These are phyloP conservation scores for Ranitomeya imitator DNA, from an alignment of 2,113 vertebrate species.

Conservation along the genomic window DNA sequence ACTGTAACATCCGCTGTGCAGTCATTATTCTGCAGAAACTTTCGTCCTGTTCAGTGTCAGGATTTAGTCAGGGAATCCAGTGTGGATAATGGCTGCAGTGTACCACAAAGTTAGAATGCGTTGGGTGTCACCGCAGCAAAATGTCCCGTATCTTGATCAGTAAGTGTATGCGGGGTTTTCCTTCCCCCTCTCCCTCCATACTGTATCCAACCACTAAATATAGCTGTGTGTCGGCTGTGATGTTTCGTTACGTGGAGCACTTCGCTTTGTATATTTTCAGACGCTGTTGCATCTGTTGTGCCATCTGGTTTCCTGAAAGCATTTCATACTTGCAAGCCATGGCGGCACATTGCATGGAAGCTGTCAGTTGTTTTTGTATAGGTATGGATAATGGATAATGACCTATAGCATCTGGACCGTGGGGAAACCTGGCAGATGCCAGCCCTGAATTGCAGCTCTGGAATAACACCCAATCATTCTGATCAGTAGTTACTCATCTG, in stretches of 20 bases:
- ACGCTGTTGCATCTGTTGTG: conserved; percentile 15
- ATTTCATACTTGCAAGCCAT: not conserved
- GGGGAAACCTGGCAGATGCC: not conserved
- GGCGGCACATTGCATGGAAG: not conserved
- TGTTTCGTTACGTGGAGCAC: not conserved
- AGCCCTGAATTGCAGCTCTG: not conserved
- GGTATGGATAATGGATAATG: not conserved
- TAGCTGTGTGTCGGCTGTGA: not conserved
- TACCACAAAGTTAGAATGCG: too few species aligned
- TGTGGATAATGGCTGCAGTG: too few species aligned
- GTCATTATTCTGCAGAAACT: too few species aligned
- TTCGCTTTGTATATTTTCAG: conserved; percentile 9
- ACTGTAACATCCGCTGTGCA: too few species aligned
- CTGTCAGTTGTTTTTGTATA: not conserved
- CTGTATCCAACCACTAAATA: not conserved
- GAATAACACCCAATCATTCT: not conserved
- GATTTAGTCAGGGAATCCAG: too few species aligned
- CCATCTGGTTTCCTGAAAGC: conserved; percentile 20
- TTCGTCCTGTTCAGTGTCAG: too few species aligned
- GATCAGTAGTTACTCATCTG: too few species aligned
- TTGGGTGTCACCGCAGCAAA: too few species aligned
- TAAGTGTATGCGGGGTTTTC: not conserved
- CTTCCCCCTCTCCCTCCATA: too few species aligned
- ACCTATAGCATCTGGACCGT: not conserved
- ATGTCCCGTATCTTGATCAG: not conserved